These are phyloP conservation scores for Forbesichthys agassizii DNA, from an alignment of 2,113 vertebrate genomes.

Conservation along the genomic window DNA sequence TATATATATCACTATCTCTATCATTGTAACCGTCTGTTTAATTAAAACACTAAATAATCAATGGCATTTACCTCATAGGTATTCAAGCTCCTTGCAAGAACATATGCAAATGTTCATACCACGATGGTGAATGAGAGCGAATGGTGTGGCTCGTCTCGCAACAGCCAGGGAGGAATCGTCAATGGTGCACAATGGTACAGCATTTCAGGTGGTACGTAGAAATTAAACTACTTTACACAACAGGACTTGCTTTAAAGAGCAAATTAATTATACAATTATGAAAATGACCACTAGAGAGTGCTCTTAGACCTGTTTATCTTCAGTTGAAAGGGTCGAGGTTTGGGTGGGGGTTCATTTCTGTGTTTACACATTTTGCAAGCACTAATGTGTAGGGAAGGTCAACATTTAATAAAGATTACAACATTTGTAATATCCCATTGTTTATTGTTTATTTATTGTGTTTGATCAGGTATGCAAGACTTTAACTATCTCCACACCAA, in stretches of 20 bases:
- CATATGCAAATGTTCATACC: constrained; percentile 83
- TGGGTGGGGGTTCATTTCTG: neutral
- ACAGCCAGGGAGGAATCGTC: constrained; percentile 79
- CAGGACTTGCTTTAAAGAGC: neutral
- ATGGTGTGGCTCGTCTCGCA: constrained; percentile 84
- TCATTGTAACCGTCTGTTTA: neutral
- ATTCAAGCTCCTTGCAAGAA: constrained; percentile 86
- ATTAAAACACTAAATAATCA: neutral
- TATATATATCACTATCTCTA: too few species aligned
- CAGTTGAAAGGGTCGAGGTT: neutral
- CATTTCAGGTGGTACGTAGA: constrained; percentile 69
- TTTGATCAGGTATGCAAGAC: constrained; percentile 89
- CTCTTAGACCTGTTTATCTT: constrained; percentile 7
- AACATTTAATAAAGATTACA: neutral
- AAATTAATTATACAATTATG: neutral
- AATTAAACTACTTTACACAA: neutral
- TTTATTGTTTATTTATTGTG: constrained; percentile 2
- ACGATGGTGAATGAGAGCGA: constrained; percentile 80
- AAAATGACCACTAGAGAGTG: constrained; percentile 36
- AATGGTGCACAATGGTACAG: constrained; percentile 93
- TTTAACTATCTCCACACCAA: constrained; percentile 98
- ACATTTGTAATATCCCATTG: neutral
- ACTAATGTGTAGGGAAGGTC: too few species aligned
- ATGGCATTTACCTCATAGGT: constrained; percentile 70
- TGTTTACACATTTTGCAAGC: too few species aligned